These are phyloP conservation scores for Dioctria linearis DNA, from an alignment of 2,888 invertebrate genomes.

Conservation along the genomic window DNA sequence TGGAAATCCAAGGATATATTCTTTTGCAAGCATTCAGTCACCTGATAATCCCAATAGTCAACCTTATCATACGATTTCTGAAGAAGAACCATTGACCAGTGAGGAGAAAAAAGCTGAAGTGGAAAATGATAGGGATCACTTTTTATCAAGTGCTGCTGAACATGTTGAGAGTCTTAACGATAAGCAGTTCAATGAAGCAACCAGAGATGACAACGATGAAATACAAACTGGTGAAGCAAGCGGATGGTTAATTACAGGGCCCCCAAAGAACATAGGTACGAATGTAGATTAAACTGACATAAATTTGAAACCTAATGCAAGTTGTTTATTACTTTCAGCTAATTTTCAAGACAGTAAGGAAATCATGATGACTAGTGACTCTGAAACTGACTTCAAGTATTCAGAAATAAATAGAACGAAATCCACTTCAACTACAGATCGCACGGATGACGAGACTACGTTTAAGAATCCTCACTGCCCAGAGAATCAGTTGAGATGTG, in stretches of 20 bases:
- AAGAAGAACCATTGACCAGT: slow-evolving; percentile 62
- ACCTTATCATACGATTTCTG: slow-evolving; percentile 61
- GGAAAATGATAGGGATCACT: slow-evolving; percentile 52
- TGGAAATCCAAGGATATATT: slow-evolving; percentile 66
- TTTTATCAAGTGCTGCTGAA: slow-evolving; percentile 58
- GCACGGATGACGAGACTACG: slow-evolving; percentile 26
- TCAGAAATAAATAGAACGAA: slow-evolving; percentile 60
- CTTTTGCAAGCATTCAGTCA: slow-evolving; percentile 67
- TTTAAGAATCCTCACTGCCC: slow-evolving; percentile 66
- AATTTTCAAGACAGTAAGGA: slow-evolving; percentile 76
- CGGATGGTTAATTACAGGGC: slow-evolving; percentile 53
- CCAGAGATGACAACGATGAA: slow-evolving; percentile 56
- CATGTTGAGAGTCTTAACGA: slow-evolving; percentile 44
- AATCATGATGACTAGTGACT: slow-evolving; percentile 76
- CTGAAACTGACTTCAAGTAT: slow-evolving; percentile 70
- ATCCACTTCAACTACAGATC: slow-evolving; percentile 53
- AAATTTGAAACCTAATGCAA: neutral
- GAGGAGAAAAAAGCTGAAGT: slow-evolving; percentile 47
- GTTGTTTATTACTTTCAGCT: slow-evolving; percentile 65
- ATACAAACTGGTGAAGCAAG: slow-evolving; percentile 59
- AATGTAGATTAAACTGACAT: neutral
- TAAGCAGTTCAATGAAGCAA: slow-evolving; percentile 24
- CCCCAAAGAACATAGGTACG: slow-evolving; percentile 58
- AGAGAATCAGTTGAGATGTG: slow-evolving; percentile 75
- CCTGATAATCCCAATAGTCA: slow-evolving; percentile 65